Base-by-base conservation (phyloP, 1,140 invertebrate species). In the Hycleus cichorii region DNA sequence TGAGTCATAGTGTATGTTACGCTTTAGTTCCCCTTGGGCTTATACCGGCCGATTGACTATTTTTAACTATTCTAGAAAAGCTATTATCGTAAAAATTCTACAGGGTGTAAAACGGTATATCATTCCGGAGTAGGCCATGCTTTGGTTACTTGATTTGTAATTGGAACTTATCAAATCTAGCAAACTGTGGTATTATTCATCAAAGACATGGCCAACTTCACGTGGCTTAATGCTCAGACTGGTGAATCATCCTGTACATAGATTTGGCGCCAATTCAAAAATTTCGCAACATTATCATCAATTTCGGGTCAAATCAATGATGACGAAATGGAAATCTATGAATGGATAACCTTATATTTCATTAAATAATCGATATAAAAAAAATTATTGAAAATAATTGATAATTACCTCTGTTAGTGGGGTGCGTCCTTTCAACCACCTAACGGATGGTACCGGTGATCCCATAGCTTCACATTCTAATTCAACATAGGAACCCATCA, bases 391-490 rank as follows among this genome's bases (percentile, higher is more conserved):
- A 1, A 32, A 32, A 32, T 5, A 32, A 32, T 5, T 24, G 18
- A 11, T 38, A 47, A 76, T 73, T 69, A 85, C 83, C 76, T 85
- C 78, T 45, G 80, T 79, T 39, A 83, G 70, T 0, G 80, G 79
- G 32, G 77, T 72, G 24, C 79, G 75, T 50, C 83, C 83, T 44
- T 78, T 81, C 46, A 85, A 77, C 86, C 86, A 90, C 59, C 82
- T 77, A 25, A 89, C 76, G 43, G 75, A 78, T n/a, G 86, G 86
- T 32, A 83, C 78, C 39, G 85, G 85, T 8, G 82, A 81, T 1
- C 84, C 86, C 61, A 80, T 75, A 2, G 83, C 83, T 63, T 86
- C 83, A 65, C 86, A 90, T 27, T 78, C 79, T 0, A 89, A 75
- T 65, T 86, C 83, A 0, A 88, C 50, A 0, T 75, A 72, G 1